These are phyloP conservation scores for Plagodis dolabraria DNA, from an alignment of 2,888 invertebrate species.

Conservation along the genomic window DNA sequence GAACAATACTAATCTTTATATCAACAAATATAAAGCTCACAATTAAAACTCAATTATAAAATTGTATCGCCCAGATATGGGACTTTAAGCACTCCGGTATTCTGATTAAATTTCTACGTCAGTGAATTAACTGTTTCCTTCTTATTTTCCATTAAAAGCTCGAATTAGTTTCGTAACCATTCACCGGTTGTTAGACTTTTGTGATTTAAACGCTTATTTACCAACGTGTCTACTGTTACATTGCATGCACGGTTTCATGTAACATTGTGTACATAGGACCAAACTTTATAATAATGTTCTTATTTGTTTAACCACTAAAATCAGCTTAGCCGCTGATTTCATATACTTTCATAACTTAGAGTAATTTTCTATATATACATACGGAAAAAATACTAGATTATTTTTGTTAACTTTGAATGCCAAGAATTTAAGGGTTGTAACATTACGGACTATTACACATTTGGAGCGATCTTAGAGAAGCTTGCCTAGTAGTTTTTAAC, in stretches of 20 bases:
- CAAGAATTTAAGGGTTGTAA: no score
- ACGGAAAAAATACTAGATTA: no score
- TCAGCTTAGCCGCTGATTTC: no score
- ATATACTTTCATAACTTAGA: no score
- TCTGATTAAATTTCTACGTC: slow-evolving; percentile 33
- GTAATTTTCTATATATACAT: no score
- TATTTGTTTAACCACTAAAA: no score
- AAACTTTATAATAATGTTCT: no score
- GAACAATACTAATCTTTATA: slow-evolving; percentile 23
- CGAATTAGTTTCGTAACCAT: slow-evolving; percentile 24
- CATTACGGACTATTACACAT: no score
- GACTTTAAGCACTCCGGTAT: slow-evolving; percentile 32
- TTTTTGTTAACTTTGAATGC: no score
- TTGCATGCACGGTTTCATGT: slow-evolving; percentile 9
- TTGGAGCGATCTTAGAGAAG: no score
- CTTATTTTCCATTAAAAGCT: slow-evolving; percentile 15
- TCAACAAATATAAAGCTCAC: slow-evolving; percentile 22
- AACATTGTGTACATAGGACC: background rate
- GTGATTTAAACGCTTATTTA: slow-evolving; percentile 20
- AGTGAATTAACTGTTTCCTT: slow-evolving; percentile 22
- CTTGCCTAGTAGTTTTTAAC: no score
- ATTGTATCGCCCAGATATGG: slow-evolving; percentile 24
- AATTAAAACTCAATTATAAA: slow-evolving; percentile 14
- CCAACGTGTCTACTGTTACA: slow-evolving; percentile 1
- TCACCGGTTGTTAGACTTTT: slow-evolving; percentile 14